Base-by-base conservation (phyloP, 2,888 invertebrate genomes). In the Pyralis farinalis region DNA sequence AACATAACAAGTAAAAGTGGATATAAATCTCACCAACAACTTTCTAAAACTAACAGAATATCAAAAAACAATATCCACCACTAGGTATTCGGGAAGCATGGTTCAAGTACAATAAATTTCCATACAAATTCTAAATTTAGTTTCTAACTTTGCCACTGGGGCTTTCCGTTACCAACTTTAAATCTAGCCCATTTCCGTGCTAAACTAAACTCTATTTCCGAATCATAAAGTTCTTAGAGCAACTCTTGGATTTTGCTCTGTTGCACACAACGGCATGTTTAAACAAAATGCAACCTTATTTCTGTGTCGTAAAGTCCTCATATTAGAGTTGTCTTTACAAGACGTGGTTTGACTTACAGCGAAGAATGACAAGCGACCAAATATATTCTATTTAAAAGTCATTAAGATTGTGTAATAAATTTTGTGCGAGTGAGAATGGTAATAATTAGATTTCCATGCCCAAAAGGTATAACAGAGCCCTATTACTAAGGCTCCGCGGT, bases 101-200 rank as follows among this genome's bases (percentile, higher is more conserved):
- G 38, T 43, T 42, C 32, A 30, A 47, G 38, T 40, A 47, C 45
- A 42, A 47, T 50, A 50, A 47, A 50, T 50, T 47, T 47, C 32
- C 47, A 50, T 47, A 47, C 43, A 50, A 47, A 47, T 50, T 40
- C 47, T 44, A 50, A 47, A 50, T 50, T 45, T 34, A 50, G 49
- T 47, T 47, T 44, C 45, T 44, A 50, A 45, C 47, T 47, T 43
- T 32, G 31, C 44, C 43, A 29, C 35, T 42, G 43, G 41, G 43
- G 45, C 33, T 39, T 39, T 34, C 30, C n/a, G 25, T n/a, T 25
- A 3, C 16, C 4, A 8, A 25, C 27, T 8, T 32, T n/a, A 31
- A 9, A 20, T 12, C 9, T 2, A 30, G 11, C 21, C 21, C n/a
- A 21, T 25, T 25, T 25, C n/a, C 25, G 6, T 1, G 22, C 37